A percentile compares a stretch with the other conserved stretches of the same genome.
Evolutionary conservation across 2,797 vertebrate species (phyloP).

Genomic region (Onychomys torridus): DNA sequence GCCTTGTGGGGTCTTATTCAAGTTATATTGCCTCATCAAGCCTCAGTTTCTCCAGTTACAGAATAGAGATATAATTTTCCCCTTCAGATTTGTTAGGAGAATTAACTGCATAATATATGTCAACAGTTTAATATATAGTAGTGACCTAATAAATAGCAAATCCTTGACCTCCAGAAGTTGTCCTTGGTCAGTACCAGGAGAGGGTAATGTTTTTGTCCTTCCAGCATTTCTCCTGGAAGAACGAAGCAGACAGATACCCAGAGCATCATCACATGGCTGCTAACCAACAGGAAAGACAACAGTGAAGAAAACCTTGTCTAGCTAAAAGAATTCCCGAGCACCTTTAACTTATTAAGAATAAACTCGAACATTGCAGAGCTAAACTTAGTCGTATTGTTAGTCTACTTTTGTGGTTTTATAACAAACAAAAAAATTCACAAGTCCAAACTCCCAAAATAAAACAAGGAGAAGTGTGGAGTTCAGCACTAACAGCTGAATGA

Average conservation of each 20-base stretch:
- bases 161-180: constrained; percentile 6
- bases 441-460: constrained; percentile 42
- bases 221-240: constrained; percentile 9
- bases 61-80: neutral
- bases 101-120: neutral
- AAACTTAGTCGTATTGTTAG: constrained; percentile 91
- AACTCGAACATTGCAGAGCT: constrained; percentile 90
- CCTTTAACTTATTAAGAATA: constrained; percentile 90
- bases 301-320: constrained; percentile 43
- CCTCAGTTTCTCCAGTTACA: neutral
- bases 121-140: constrained; percentile 6
- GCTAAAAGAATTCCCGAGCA: constrained; percentile 77
- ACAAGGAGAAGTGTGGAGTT: constrained; percentile 80
- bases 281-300: constrained; percentile 35
- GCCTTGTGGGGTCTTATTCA: constrained; percentile 6
- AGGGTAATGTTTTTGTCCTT: constrained; percentile 51
- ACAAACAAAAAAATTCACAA: constrained; percentile 76
- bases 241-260: constrained; percentile 23
- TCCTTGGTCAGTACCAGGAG: neutral
- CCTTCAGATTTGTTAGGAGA: constrained; percentile 10
- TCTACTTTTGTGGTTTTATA: constrained; percentile 89
- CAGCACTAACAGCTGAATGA: constrained; percentile 79
- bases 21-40: constrained; percentile 22
- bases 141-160: neutral
- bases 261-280: neutral